Base-by-base conservation (phyloP, 2,888 invertebrate species). In the Salpingus planirostris region DNA sequence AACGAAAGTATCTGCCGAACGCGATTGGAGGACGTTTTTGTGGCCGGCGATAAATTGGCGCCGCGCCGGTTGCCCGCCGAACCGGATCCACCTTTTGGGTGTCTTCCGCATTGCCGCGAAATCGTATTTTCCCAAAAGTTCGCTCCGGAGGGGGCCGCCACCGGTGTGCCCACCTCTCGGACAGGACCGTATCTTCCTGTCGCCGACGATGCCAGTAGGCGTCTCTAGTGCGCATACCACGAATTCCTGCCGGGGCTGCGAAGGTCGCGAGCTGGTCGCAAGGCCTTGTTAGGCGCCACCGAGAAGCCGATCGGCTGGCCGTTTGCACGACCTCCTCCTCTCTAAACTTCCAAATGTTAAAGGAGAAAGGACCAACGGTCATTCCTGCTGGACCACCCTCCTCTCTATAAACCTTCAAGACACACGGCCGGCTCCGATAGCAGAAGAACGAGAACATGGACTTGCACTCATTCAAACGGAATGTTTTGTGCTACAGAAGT, bases 201-300 rank as follows among this genome's bases (percentile, higher is more conserved):
- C 29, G 25, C 21, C 24, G 25, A 25, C 29, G 34, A 35, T 35
- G 35, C 26, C 27, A 32, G 35, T 31, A 35, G 38, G 35, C 38
- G 38, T 38, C 35, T 22, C 21, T 31, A 26, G 18, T 35, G 27
- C 26, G 38, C 38, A 38, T 38, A 35, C 23, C 25, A 31, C 12
- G 18, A 31, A 38, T 38, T 38, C 35, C 29, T 38, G 34, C 32
- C 38, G 32, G 31, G 34, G 35, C 31, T 38, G 27, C 31, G 35
- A 38, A 38, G 38, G 38, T 35, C 38, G 38, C 18, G 21, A 11
- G 27, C 29, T 29, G 23, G 38, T 35, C 38, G 35, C 32, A 35
- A 38, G 38, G 35, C 27, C 38, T 35, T 35, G 35, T 28, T 34
- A 38, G 38, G 38, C 38, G 38, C 38, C 38, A 38, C 33, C 31